A percentile compares a stretch with the other conserved stretches of the same genome.
Evolutionary conservation across 2,797 vertebrate genomes (phyloP).

Genomic region (Cheracebus regulus): DNA sequence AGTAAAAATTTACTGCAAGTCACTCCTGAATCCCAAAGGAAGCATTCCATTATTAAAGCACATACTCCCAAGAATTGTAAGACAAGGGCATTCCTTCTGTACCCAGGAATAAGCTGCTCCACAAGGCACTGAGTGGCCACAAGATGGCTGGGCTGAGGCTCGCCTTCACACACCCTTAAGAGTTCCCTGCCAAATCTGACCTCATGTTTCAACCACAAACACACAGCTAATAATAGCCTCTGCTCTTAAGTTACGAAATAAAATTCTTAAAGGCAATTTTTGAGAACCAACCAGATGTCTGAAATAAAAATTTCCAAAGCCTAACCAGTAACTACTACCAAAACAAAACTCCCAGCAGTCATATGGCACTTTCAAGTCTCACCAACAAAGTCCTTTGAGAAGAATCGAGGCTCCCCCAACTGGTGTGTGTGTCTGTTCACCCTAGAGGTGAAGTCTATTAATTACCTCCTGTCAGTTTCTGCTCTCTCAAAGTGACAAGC

Average conservation of each 20-base stretch:
- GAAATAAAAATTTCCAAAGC: constrained; percentile 69
- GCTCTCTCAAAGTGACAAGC: constrained; percentile 8
- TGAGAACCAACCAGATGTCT: constrained; percentile 74
- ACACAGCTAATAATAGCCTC: constrained; percentile 85
- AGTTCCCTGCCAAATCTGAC: constrained; percentile 81
- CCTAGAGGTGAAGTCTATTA: constrained; percentile 54
- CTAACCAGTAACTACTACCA: constrained; percentile 69
- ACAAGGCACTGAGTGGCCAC: background rate
- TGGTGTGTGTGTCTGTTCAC: constrained; percentile 27
- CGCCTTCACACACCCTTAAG: constrained; percentile 71
- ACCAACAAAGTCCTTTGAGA: constrained; percentile 47
- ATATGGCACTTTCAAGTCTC: background rate
- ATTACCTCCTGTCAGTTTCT: constrained; percentile 60
- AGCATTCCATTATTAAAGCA: constrained; percentile 28
- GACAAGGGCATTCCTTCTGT: background rate
- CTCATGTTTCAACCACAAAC: constrained; percentile 83
- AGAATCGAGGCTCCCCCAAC: constrained; percentile 13
- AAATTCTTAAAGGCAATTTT: constrained; percentile 78
- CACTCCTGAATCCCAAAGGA: background rate
- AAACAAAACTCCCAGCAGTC: constrained; percentile 51
- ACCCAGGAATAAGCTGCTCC: constrained; percentile 46
- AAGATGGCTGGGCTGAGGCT: constrained; percentile 73
- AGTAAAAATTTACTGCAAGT: background rate
- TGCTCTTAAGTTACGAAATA: constrained; percentile 83
- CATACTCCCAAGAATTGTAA: background rate